Percentiles rank a stretch among this genome's conserved stretches.
Conservation (phyloP, 2,113 vertebrate genomes). For the Campylorhamphus procurvoides region DNA sequence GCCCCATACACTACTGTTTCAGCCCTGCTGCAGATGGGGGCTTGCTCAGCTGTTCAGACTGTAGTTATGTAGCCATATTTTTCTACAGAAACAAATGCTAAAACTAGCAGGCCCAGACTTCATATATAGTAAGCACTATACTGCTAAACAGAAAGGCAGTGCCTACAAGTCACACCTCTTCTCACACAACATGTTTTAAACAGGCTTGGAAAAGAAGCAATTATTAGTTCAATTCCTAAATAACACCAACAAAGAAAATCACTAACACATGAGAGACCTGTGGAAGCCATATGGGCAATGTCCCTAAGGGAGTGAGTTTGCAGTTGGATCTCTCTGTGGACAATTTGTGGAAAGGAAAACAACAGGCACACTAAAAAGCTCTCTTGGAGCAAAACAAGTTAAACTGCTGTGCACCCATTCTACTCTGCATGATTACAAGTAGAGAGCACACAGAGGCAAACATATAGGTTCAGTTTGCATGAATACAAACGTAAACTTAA, state of each 20-base stretch:
- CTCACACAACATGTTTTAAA: background rate
- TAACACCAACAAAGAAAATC: background rate
- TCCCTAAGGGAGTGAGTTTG: background rate
- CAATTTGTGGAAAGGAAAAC: background rate
- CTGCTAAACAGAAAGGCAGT: background rate
- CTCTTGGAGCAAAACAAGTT: background rate
- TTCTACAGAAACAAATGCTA: background rate
- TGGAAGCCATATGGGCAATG: background rate
- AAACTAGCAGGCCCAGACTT: background rate
- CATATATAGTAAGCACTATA: background rate
- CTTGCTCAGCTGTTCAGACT: background rate
- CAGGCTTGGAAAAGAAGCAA: background rate
- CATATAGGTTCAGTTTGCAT: background rate
- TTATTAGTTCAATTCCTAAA: background rate
- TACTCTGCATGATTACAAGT: background rate
- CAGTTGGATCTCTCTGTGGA: background rate
- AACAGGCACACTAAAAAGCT: background rate
- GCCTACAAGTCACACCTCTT: background rate
- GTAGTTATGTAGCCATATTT: accelerated
- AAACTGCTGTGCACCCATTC: background rate
- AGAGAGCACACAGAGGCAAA: background rate
- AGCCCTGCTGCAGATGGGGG: background rate
- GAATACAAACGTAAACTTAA: background rate
- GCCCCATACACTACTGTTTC: accelerated
- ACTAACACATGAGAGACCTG: background rate